Evolutionary conservation across 2,797 vertebrate genomes (phyloP), one percentile per base, ranked within the genome.

Genomic region (Fringilla coelebs): DNA sequence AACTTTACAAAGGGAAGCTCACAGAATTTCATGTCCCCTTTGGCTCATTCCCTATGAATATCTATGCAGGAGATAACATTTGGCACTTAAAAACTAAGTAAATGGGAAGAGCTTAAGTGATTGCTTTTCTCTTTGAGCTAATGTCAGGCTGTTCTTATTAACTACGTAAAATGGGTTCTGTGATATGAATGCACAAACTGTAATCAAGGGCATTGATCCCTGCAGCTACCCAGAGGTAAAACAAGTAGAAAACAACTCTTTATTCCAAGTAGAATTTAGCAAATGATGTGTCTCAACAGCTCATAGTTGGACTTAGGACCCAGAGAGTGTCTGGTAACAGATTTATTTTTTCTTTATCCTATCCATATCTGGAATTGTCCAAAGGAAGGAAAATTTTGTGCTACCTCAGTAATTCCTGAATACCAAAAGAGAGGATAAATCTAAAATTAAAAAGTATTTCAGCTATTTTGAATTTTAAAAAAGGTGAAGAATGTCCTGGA

Each of bases 81-180:
- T 91, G 80, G 84, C 88, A 85, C 93, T 96, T 93, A 91, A 93
- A 96, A 96, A 90, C 73, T 89, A 93, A 96, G 88, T 78, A 96
- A 95, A 95, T 72, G 88, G 87, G 93, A 95, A 91, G 89, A 95
- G 77, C 81, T 88, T 95, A 92, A 96, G 85, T 93, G 76, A 91
- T 97, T 93, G 75, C 88, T 96, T 96, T 96, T 89, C 85, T 96
- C 38, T 96, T 90, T 89, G 70, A 70, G 85, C 92, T 94, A 97
- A 95, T 92, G 54, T 88, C 92, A 96, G 92, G 48, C 84, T 80
- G 41, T 75, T 91, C 58, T 84, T 93, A 93, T 96, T 96, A 95
- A 85, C 66, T 17, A 83, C 19, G 7, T 90, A 83, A 96, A 96
- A 91, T 93, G 46, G 38, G 71, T 94, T 95, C 66, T 82, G 87